Evolutionary conservation across 2,888 invertebrate genomes (phyloP), one percentile per base, ranked within the genome.

Genomic region (Drosophila pseudotakahashii): DNA sequence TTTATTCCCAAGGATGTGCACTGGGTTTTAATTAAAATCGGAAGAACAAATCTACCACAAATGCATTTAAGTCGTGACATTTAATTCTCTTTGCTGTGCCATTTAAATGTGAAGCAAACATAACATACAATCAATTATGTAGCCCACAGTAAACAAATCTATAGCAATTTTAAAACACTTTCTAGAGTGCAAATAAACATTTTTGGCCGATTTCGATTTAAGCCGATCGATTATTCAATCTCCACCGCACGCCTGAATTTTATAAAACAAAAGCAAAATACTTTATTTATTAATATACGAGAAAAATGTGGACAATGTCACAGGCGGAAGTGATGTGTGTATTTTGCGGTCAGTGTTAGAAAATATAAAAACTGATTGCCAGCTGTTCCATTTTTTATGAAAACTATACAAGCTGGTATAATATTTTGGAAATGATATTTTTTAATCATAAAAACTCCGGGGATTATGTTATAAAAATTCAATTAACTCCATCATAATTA

Each of bases 401-500:
- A 16, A 26, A 4, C 1, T 0, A 7, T 2, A 4, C 3, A n/a
- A n/a, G n/a, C 23, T 2, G 7, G n/a, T 9, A 6, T n/a, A 30
- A 11, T 19, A 34, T 23, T 44, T 44, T 23, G 13, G 16, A 4
- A 34, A 16, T 16, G 7, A 30, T 11, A 48, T 16, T 48, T 34
- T 26, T 26, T 34, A 48, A 48, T 16, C 19, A 13, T 1, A 7
- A 13, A 14, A 48, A 19, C 16, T 16, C 34, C 37, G 1, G 13
- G 26, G 13, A 13, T 6, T 37, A 19, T 6, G 48, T 62, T 61
- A 63, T 62, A 62, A 41, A 62, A 63, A 62, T 50, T 48, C 36
- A 63, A 63, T 63, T 50, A 44, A 14, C 30, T 7, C 11, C 10
- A 30, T 7, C 23, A 36, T 61, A 50, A 61, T 63, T 50, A 30